Percentiles rank a stretch among this genome's conserved stretches.
These are phyloP conservation scores for Paramuricea clavata DNA, from an alignment of 92 coral and sea anemone species.

Conservation along the genomic window DNA sequence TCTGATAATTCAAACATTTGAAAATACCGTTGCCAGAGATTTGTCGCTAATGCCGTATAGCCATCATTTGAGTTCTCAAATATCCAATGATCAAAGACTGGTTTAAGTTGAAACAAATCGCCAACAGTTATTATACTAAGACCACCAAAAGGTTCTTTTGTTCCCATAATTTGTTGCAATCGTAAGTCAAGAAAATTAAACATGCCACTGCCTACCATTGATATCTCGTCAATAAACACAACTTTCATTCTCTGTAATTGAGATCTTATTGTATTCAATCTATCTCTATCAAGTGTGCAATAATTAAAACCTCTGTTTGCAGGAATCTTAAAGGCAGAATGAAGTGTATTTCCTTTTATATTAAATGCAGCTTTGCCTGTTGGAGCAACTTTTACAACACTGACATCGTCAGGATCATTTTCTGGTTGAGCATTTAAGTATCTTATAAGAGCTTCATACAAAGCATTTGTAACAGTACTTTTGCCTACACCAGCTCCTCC, in stretches of 20 bases:
- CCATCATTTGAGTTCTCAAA: no score
- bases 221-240: slow-evolving; percentile 66
- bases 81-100: no score
- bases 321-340: slow-evolving; percentile 54
- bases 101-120: slow-evolving; percentile 35
- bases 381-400: no score
- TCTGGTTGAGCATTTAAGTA: slow-evolving; percentile 38
- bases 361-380: no score
- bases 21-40: not conserved
- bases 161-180: no score
- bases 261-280: no score
- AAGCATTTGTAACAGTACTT: slow-evolving; percentile 70
- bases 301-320: not conserved
- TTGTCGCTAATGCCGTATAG: no score
- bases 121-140: slow-evolving; percentile 61
- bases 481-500: slow-evolving; percentile 78
- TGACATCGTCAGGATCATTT: no score
- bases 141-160: slow-evolving; percentile 74
- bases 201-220: slow-evolving; percentile 80
- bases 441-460: slow-evolving; percentile 65
- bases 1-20: no score
- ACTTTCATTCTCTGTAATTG: slow-evolving; percentile 47
- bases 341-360: no score
- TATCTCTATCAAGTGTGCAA: no score
- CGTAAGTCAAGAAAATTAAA: no score